A percentile compares a stretch with the other conserved stretches of the same genome.
phyloP scores from a whole-genome alignment of 2,888 invertebrate genomes.

The Ommatoiulus sabulosus region DNA sequence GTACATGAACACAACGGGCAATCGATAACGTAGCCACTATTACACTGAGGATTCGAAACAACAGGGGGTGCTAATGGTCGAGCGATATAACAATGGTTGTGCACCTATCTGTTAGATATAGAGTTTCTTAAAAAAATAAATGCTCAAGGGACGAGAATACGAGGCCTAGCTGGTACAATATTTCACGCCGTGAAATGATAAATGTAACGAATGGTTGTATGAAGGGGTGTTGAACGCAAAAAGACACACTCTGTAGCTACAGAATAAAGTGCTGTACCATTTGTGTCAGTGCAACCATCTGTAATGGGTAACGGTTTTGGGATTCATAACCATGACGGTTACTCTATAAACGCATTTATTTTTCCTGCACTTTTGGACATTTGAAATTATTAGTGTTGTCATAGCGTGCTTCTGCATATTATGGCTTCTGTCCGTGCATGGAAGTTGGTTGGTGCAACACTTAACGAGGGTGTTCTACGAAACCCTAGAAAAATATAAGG shows the following conservation, averaged over 20 bases:
- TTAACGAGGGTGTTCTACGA: too few species aligned
- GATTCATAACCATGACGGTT: background rate
- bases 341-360: background rate
- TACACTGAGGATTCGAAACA: slow-evolving; percentile 20
- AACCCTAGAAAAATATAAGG: too few species aligned
- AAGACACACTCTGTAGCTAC: background rate
- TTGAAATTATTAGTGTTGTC: background rate
- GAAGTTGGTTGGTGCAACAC: background rate
- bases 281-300: slow-evolving; percentile 18
- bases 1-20: background rate
- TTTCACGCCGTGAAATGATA: slow-evolving; percentile 1
- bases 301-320: background rate
- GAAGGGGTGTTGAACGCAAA: slow-evolving; percentile 20
- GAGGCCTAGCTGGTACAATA: background rate
- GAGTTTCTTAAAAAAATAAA: background rate
- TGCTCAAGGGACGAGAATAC: background rate
- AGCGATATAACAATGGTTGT: background rate
- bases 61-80: slow-evolving; percentile 45
- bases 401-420: background rate
- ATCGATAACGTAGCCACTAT: background rate
- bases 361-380: background rate
- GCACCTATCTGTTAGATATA: background rate
- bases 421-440: background rate
- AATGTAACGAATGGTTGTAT: background rate
- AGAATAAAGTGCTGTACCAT: background rate